Conservation (phyloP, 2,888 invertebrate genomes). For the Lepidochitona cinerea region DNA sequence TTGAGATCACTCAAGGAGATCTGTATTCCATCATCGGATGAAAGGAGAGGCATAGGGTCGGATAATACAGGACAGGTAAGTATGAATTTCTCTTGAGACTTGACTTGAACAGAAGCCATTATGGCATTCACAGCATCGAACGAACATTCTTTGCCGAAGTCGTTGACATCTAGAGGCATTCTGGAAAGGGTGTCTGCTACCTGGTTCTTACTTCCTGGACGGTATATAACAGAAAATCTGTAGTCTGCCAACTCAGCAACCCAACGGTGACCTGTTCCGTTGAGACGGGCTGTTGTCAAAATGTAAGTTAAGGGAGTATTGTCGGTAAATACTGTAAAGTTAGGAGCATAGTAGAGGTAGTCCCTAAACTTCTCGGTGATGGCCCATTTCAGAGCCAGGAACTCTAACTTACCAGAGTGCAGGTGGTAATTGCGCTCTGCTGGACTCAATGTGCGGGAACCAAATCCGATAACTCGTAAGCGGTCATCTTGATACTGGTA, state of each 20-base stretch:
- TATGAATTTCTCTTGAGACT: background rate
- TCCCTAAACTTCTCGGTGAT: conserved; percentile 19
- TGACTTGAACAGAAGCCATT: background rate
- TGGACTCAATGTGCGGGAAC: conserved; percentile 4
- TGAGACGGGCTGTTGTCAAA: conserved; percentile 18
- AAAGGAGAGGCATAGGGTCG: background rate
- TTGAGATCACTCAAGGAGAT: too few relatives aligned
- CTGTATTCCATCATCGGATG: too few relatives aligned
- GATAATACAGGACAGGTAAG: background rate
- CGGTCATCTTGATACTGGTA: conserved; percentile 24
- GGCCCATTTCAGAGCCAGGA: conserved; percentile 25
- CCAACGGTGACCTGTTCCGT: conserved; percentile 25
- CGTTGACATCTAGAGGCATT: background rate
- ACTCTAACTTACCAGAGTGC: conserved; percentile 13
- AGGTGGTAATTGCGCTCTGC: conserved; percentile 20
- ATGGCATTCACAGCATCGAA: background rate
- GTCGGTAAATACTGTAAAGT: background rate
- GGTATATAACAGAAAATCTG: conserved; percentile 9
- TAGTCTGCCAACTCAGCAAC: conserved; percentile 16
- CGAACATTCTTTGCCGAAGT: background rate
- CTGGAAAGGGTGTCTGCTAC: conserved; percentile 21
- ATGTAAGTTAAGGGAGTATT: conserved; percentile 21
- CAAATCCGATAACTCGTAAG: conserved; percentile 19
- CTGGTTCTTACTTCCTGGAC: conserved; percentile 8
- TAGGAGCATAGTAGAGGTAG: conserved; percentile 13